Evolutionary conservation across 2,113 vertebrate species (phyloP), one percentile per base, ranked within the genome.

Genomic region (Falcunculus frontatus): DNA sequence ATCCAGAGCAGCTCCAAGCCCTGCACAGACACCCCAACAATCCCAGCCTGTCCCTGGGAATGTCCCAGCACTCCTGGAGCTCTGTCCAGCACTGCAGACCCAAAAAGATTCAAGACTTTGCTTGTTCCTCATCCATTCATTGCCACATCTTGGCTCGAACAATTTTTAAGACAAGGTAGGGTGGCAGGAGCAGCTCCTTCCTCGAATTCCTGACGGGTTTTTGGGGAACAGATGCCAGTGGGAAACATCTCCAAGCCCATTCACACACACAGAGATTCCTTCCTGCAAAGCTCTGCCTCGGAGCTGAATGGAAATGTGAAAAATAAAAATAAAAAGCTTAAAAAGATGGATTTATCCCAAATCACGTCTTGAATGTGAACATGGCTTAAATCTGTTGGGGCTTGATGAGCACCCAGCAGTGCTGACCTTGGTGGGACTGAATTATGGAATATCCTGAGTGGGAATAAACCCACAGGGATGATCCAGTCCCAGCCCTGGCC

Each of bases 401-500:
- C 16, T 4, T 32, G 65, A 41, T 11, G 74, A 39, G 55, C 33
- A 47, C 7, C 42, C 42, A 59, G 55, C 20, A 11, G 18, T 19
- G 32, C 30, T 41, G 74, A 73, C 30, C 59, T 73, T 47, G 82
- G 59, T 4, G 5, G 67, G 47, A 56, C 9, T 21, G 62, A 55
- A 16, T 5, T 44, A 9, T 7, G 44, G 55, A 42, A 35, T 60
- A 3, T 30, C 12, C 55, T 50, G 65, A 42, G 29, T 1, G 1
- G 53, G 29, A 18, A 47, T 0, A 2, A 4, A 27, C 4, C 42
- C 29, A 1, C n/a, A 69, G 23, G n/a, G 42, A 37, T 16, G 4
- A 46, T 0, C 27, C 23, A 53, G 7, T 3, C 0, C n/a, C 21
- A 41, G 0, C 8, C 35, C 30, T 37, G n/a, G 6, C 44, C 44